phyloP scores from a whole-genome alignment of 2,888 invertebrate species.

The Galeruca laticollis region DNA sequence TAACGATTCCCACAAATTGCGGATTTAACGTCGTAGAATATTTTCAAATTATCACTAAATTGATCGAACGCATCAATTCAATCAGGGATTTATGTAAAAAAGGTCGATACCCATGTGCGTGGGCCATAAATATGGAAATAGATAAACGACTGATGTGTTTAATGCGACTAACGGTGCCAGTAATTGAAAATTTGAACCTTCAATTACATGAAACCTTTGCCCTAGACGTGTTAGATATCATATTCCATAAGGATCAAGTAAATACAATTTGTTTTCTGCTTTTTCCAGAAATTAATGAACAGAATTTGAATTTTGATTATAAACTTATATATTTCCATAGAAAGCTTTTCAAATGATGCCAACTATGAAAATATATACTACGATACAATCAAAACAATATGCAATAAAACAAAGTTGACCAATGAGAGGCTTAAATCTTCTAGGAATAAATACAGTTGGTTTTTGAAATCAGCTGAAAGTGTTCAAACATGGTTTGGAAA shows the following conservation, averaged over 20 bases:
- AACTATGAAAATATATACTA: too few relatives aligned
- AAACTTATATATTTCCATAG: too few relatives aligned
- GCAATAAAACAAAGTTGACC: too few relatives aligned
- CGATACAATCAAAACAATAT: too few relatives aligned
- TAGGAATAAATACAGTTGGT: too few relatives aligned
- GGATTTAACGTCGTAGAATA: not conserved
- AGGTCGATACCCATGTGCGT: not conserved
- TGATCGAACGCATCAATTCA: conserved; percentile 1
- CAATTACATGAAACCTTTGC: conserved; percentile 7
- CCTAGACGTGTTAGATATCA: not conserved
- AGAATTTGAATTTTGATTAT: too few relatives aligned
- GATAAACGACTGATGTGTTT: not conserved
- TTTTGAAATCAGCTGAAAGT: too few relatives aligned
- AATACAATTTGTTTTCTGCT: too few relatives aligned
- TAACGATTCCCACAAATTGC: conserved; percentile 4
- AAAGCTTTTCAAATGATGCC: too few relatives aligned
- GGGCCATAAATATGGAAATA: conserved; percentile 5
- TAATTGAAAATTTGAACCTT: conserved; percentile 21
- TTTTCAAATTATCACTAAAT: conserved; percentile 8
- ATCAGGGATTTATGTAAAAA: conserved; percentile 6
- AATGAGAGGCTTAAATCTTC: too few relatives aligned
- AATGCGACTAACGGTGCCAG: conserved; percentile 1
- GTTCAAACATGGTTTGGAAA: too few relatives aligned
- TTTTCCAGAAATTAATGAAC: too few relatives aligned
- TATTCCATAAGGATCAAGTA: not conserved